A percentile compares a stretch with the other conserved stretches of the same genome.
phyloP scores from a whole-genome alignment of 1,140 invertebrate genomes.

The Drosophila kepulauana region DNA sequence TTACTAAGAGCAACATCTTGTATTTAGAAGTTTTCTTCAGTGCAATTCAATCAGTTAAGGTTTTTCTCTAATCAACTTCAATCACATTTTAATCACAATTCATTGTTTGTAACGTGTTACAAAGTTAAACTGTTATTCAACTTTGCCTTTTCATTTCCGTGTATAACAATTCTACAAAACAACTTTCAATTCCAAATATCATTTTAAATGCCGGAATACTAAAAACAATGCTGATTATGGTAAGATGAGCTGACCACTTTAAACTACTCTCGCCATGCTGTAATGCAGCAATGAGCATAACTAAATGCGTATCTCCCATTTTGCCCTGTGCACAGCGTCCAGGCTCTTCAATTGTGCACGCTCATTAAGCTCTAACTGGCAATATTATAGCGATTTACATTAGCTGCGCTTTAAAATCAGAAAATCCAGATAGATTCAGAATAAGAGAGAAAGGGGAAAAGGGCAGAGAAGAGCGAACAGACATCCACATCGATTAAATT shows the following conservation, averaged over 20 bases:
- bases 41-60: too few relatives aligned
- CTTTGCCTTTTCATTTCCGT: too few relatives aligned
- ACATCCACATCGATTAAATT: slow-evolving; percentile 75
- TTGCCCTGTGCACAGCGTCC: slow-evolving; percentile 9
- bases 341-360: slow-evolving; percentile 52
- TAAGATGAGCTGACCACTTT: slow-evolving; percentile 4
- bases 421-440: slow-evolving; percentile 20
- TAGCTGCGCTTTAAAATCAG: slow-evolving; percentile 77
- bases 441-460: too few relatives aligned
- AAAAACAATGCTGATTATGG: slow-evolving; percentile 12
- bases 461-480: background rate
- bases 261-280: slow-evolving; percentile 2
- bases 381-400: slow-evolving; percentile 78
- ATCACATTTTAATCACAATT: too few relatives aligned
- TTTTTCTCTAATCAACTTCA: too few relatives aligned
- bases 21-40: too few relatives aligned
- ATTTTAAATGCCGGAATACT: slow-evolving; percentile 13
- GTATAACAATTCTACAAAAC: background rate
- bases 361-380: slow-evolving; percentile 78
- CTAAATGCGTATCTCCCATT: background rate
- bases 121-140: too few relatives aligned
- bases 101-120: too few relatives aligned
- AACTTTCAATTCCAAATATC: background rate
- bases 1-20: too few relatives aligned
- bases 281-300: slow-evolving; percentile 3